A percentile compares a stretch with the other conserved stretches of the same genome.
Conservation (phyloP, 2,888 invertebrate species). For the Patella pellucida region DNA sequence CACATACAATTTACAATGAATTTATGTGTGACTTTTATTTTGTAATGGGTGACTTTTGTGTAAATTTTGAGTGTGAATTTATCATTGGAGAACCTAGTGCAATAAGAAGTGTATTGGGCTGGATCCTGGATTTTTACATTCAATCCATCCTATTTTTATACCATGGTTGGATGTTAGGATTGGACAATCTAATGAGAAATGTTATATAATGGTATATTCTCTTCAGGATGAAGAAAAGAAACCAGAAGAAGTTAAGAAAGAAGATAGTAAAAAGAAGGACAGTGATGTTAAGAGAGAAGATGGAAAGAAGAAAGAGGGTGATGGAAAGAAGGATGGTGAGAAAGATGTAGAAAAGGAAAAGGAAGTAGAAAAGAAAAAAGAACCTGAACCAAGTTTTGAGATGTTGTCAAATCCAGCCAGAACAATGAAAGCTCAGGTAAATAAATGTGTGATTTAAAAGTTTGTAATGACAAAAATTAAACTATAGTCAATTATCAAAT, state of each 20-base stretch:
- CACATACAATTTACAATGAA: no score
- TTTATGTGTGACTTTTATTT: no score
- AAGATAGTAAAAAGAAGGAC: slow-evolving; percentile 29
- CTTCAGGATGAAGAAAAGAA: slow-evolving; percentile 40
- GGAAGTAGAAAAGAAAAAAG: slow-evolving; percentile 72
- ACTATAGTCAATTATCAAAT: no score
- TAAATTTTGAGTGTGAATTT: no score
- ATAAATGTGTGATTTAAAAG: background rate
- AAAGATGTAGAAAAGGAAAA: slow-evolving; percentile 74
- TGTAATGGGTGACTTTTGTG: no score
- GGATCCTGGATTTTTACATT: no score
- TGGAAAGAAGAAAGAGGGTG: slow-evolving; percentile 78
- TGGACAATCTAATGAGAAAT: no score
- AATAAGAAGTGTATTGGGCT: no score
- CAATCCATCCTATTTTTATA: no score
- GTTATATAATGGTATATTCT: no score
- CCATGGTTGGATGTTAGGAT: no score
- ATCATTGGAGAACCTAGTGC: no score
- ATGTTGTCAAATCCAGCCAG: slow-evolving; percentile 95
- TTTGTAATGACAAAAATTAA: slow-evolving; percentile 4
- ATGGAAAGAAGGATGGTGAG: slow-evolving; percentile 72
- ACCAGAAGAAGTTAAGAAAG: slow-evolving; percentile 32
- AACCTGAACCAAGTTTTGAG: slow-evolving; percentile 88
- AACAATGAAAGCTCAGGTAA: slow-evolving; percentile 88
- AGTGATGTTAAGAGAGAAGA: slow-evolving; percentile 72